Evolutionary conservation across 2,113 vertebrate genomes (phyloP).

Genomic region (Ornithorhynchus anatinus): DNA sequence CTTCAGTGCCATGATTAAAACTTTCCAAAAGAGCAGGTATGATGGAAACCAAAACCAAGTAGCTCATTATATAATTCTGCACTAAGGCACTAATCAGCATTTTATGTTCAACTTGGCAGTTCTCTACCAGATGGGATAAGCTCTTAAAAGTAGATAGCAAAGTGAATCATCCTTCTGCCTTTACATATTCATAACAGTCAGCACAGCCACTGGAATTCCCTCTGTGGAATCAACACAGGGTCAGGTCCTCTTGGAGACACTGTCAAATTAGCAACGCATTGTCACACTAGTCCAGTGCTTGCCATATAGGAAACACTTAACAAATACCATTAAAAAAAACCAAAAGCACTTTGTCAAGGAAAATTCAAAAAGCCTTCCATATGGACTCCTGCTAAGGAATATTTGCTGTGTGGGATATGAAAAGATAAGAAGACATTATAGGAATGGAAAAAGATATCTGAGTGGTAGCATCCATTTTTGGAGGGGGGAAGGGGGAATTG

Average conservation of each 20-base stretch:
- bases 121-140: slow-evolving; percentile 39
- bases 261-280: slow-evolving; percentile 10
- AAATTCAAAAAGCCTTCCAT: too few species aligned
- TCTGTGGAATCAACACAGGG: neutral
- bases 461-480: slow-evolving; percentile 2
- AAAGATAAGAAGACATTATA: neutral
- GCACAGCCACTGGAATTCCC: slow-evolving; percentile 14
- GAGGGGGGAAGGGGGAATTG: neutral
- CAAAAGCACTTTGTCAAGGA: too few species aligned
- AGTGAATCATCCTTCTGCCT: slow-evolving; percentile 24
- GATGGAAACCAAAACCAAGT: slow-evolving; percentile 42
- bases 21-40: slow-evolving; percentile 46
- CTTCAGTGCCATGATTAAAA: slow-evolving; percentile 51
- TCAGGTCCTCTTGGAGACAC: neutral
- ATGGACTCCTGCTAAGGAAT: too few species aligned
- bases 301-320: too few species aligned
- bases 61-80: slow-evolving; percentile 35
- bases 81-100: slow-evolving; percentile 50
- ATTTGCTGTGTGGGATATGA: neutral
- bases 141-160: slow-evolving; percentile 45
- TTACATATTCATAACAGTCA: slow-evolving; percentile 26
- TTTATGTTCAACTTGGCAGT: slow-evolving; percentile 53
- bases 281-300: too few species aligned
- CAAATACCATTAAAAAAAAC: too few species aligned
- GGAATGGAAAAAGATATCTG: neutral